Conservation (phyloP, 2,888 invertebrate species). For the Polyommatus iphigenia region DNA sequence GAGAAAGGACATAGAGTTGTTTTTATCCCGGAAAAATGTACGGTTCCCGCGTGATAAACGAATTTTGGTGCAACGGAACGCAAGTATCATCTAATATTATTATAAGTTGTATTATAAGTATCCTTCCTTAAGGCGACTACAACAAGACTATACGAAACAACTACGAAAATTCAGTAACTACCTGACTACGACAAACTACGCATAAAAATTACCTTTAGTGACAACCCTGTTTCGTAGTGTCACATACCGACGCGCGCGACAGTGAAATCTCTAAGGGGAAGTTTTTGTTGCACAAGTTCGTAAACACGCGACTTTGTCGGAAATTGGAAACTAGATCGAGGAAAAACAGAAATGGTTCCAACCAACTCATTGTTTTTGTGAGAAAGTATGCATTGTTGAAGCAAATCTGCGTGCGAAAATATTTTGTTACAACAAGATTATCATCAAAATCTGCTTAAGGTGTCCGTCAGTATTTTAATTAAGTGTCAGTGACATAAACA, state of each 20-base stretch:
- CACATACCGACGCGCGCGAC: constrained; percentile 50
- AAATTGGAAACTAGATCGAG: constrained; percentile 32
- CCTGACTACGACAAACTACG: too few species aligned
- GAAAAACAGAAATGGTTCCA: constrained; percentile 7
- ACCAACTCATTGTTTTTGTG: constrained; percentile 4
- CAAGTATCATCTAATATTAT: too few species aligned
- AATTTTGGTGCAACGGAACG: too few species aligned
- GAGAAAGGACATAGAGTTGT: too few species aligned
- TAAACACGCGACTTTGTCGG: constrained; percentile 24
- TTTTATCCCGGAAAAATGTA: too few species aligned
- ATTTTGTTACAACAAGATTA: background rate
- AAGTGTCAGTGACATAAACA: background rate
- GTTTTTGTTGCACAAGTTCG: constrained; percentile 32
- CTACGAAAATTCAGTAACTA: too few species aligned
- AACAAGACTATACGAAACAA: too few species aligned
- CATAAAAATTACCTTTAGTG: background rate
- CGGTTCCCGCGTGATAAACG: too few species aligned
- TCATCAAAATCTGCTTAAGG: background rate
- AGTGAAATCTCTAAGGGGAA: constrained; percentile 67
- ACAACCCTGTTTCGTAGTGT: constrained; percentile 37
- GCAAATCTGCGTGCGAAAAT: background rate
- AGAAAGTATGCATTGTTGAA: background rate
- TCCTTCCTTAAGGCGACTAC: too few species aligned
- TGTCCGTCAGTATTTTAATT: background rate
- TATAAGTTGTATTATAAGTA: too few species aligned